Evolutionary conservation across 37 sponge, comb jelly and placozoan species (phyloP), one percentile per base, ranked within the genome.

Genomic region (Chondrilla cf. caribensis): DNA sequence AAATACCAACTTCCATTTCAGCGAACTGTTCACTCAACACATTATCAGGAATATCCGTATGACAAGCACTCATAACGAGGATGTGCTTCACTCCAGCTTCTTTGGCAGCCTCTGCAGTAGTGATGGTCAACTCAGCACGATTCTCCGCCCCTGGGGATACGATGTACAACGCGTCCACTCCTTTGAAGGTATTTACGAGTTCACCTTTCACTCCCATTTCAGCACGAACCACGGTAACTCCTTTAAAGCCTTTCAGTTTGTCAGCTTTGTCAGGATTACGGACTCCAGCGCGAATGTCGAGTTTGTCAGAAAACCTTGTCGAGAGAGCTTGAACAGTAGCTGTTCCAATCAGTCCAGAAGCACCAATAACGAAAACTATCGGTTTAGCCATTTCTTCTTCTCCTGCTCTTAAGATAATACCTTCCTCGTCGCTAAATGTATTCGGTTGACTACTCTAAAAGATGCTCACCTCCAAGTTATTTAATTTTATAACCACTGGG

Each of bases 211-310:
- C 83, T 57, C 85, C 85, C 85, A 84, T 83, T 0, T 21, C 38
- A 0, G 89, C 89, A 37, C 84, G 62, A 0, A 91, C 89, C 18
- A 88, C 58, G 8, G 73, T 47, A 0, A 88, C 86, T 14, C 77
- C 81, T 2, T 75, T 44, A 5, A 87, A 25, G n/a, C 24, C 37
- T 64, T 70, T 83, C 55, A 86, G 72, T 28, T 82, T 82, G 29
- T 82, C 80, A 33, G 90, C 87, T 67, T 86, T 90, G 33, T 83
- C 87, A 35, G 85, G 85, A 44, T 87, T 75, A 14, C 91, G 84
- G 17, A 70, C 79, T 2, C 87, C 91, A 60, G 87, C 91, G 1
- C 81, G 65, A 9, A 91, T 91, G 26, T 83, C 87, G 5, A 84
- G 54, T 33, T 80, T 87, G 70, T 80, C 84, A 7, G 81, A 77